Evolutionary conservation across 2,113 vertebrate genomes (phyloP).

Genomic region (Pogonocichla stellata): DNA sequence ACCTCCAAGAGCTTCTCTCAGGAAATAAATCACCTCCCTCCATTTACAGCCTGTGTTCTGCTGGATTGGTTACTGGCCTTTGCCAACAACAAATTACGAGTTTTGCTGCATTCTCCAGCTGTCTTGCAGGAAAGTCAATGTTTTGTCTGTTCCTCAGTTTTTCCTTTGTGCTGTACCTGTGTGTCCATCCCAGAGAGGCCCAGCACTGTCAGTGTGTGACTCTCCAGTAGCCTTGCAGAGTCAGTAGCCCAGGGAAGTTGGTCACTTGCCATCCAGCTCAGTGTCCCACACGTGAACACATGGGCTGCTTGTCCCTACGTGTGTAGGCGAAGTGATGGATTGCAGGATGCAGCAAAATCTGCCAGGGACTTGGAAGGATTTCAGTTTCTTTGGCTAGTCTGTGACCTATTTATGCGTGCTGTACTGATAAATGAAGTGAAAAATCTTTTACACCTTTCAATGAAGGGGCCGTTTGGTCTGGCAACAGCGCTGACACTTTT

Average conservation of each 20-base stretch:
- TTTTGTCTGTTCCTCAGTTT: background rate
- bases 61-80: background rate
- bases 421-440: constrained; percentile 55
- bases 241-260: background rate
- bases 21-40: background rate
- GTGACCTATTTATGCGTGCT: constrained; percentile 11
- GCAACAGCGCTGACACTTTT: constrained; percentile 40
- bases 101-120: background rate
- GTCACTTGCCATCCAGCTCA: background rate
- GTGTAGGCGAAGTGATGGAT: background rate
- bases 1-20: background rate
- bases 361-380: constrained; percentile 17
- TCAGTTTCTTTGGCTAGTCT: constrained; percentile 21
- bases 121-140: background rate
- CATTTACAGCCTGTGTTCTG: background rate
- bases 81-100: background rate
- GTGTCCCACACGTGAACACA: background rate
- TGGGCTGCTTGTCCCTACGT: background rate
- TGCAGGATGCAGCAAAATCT: constrained; percentile 2
- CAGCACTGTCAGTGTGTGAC: background rate
- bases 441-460: constrained; percentile 46
- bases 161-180: background rate
- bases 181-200: background rate
- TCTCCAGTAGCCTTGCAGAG: background rate
- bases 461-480: background rate